phyloP scores from a whole-genome alignment of 2,888 invertebrate species.

The Rhingia campestris region DNA sequence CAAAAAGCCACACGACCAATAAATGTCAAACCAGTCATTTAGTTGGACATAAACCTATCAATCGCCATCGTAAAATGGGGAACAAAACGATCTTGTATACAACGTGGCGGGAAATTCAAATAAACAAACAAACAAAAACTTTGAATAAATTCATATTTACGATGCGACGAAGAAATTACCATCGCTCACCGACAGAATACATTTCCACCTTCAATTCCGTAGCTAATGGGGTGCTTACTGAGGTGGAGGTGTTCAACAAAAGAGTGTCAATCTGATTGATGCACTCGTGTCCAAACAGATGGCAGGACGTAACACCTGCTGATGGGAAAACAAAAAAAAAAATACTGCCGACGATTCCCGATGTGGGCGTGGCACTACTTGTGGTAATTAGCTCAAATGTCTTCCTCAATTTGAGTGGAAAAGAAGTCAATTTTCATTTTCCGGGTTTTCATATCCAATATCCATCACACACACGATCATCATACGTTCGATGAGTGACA shows the following conservation, averaged over 20 bases:
- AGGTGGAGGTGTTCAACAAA: conserved; percentile 36
- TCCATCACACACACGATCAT: conserved; percentile 53
- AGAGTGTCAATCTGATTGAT: conserved; percentile 64
- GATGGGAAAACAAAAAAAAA: neutral
- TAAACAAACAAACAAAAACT: conserved; percentile 16
- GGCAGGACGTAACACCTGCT: conserved; percentile 49
- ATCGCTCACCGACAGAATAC: conserved; percentile 14
- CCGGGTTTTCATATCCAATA: conserved; percentile 69
- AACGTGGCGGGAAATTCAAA: conserved; percentile 7
- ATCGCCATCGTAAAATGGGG: conserved; percentile 47
- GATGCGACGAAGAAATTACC: conserved; percentile 43
- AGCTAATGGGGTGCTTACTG: conserved; percentile 10
- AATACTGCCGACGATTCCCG: conserved; percentile 3
- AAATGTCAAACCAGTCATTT: conserved; percentile 58
- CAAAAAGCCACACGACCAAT: conserved; percentile 49
- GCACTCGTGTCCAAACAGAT: conserved; percentile 6
- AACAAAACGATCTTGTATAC: conserved; percentile 5
- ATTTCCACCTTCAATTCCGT: conserved; percentile 17
- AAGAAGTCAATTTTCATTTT: conserved; percentile 32
- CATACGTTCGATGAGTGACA: conserved; percentile 48
- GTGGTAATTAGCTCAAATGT: conserved; percentile 2
- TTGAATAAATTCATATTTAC: conserved; percentile 49
- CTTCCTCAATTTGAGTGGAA: neutral
- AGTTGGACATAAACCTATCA: conserved; percentile 63
- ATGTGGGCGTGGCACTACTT: conserved; percentile 35